Conservation (phyloP, 2,113 vertebrate genomes). For the Megaceryle maxima region DNA sequence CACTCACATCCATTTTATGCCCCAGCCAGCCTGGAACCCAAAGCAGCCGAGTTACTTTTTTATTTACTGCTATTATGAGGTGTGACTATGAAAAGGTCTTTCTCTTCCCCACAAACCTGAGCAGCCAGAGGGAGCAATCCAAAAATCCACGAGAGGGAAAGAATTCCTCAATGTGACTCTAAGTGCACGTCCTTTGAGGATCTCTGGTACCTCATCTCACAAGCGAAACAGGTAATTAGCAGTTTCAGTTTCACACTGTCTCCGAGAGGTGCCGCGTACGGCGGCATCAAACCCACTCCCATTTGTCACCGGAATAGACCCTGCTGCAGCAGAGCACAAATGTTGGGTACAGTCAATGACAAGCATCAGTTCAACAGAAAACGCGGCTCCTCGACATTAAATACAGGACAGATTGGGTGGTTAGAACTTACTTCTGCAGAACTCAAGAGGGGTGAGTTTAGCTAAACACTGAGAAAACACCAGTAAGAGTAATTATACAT, state of each 20-base stretch:
- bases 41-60: background rate
- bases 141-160: background rate
- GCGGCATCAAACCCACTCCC: accelerated
- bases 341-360: accelerated
- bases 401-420: accelerated
- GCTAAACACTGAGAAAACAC: background rate
- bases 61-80: background rate
- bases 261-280: background rate
- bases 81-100: background rate
- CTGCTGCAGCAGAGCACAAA: background rate
- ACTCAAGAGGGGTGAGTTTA: accelerated
- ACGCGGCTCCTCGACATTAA: accelerated
- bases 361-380: accelerated
- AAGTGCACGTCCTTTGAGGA: background rate
- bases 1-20: background rate
- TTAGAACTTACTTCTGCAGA: accelerated
- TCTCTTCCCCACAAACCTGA: background rate
- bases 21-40: background rate
- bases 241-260: background rate
- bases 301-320: background rate
- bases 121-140: background rate
- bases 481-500: accelerated
- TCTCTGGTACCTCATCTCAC: background rate
- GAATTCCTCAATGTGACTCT: background rate
- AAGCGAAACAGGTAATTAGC: background rate